Percentiles rank a stretch among this genome's conserved stretches.
Evolutionary conservation across 2,113 vertebrate genomes (phyloP).

Genomic region (Nanorana parkeri): DNA sequence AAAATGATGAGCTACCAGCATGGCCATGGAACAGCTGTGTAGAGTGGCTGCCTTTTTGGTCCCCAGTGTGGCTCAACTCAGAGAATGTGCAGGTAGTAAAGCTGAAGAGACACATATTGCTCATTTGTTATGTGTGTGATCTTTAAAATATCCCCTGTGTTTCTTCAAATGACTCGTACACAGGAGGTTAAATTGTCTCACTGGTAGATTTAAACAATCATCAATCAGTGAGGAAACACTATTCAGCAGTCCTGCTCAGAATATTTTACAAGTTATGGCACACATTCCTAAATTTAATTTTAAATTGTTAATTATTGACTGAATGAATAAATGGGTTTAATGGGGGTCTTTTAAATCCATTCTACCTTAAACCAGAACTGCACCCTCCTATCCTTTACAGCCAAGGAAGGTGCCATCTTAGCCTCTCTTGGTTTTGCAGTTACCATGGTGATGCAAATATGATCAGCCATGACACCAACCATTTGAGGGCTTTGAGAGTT

Average conservation of each 20-base stretch:
- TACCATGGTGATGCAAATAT: no score
- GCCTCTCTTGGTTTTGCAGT: no score
- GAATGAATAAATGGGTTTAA: no score
- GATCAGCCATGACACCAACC: no score
- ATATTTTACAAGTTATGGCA: no score
- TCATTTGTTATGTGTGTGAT: constrained; percentile 12
- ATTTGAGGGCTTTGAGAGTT: no score
- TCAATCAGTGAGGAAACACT: not conserved
- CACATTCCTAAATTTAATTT: no score
- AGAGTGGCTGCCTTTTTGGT: not conserved
- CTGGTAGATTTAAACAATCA: not conserved
- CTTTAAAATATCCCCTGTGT: constrained; percentile 7
- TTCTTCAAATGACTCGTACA: constrained; percentile 5
- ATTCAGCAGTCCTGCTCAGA: not conserved
- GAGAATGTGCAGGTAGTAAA: not conserved
- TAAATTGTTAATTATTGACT: no score
- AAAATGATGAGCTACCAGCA: not conserved
- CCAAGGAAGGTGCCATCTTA: no score
- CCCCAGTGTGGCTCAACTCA: not conserved
- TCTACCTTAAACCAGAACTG: no score
- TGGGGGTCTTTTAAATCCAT: no score
- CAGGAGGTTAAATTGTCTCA: not conserved
- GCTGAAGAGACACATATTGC: not conserved
- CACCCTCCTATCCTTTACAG: no score
- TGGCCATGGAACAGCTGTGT: not conserved